Conservation (phyloP, 2,888 invertebrate species). For the Apantesis nais region DNA sequence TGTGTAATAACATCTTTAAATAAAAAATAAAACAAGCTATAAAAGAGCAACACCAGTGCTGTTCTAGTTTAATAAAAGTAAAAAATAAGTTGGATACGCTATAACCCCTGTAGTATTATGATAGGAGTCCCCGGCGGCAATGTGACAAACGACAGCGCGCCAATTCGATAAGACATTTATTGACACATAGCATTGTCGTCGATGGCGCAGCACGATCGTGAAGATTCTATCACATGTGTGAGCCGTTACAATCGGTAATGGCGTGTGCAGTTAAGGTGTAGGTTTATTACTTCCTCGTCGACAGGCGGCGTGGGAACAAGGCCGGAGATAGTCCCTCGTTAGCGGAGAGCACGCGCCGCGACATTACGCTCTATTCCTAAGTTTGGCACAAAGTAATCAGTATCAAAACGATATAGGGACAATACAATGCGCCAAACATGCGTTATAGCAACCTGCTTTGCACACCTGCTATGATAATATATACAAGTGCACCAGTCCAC, state of each 20-base stretch:
- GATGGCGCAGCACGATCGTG: conserved; percentile 58
- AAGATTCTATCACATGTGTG: conserved; percentile 75
- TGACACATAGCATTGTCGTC: conserved; percentile 61
- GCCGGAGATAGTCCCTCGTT: conserved; percentile 82
- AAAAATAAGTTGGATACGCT: conserved; percentile 32
- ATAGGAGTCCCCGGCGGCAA: conserved; percentile 46
- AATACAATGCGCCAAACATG: conserved; percentile 44
- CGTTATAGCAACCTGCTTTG: conserved; percentile 41
- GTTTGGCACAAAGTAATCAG: conserved; percentile 5
- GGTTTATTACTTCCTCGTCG: conserved; percentile 82
- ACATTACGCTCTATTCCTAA: conserved; percentile 28
- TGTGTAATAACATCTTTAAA: neutral
- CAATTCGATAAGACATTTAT: conserved; percentile 78
- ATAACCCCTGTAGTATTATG: conserved; percentile 45
- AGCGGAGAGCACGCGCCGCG: conserved; percentile 71
- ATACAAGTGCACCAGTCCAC: conserved; percentile 33
- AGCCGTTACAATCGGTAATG: conserved; percentile 83
- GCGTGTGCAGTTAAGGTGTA: conserved; percentile 82
- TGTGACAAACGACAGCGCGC: conserved; percentile 57
- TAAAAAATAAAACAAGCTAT: no score
- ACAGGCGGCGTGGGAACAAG: conserved; percentile 75
- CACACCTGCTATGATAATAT: conserved; percentile 52
- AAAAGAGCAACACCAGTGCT: neutral
- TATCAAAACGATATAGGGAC: conserved; percentile 41
- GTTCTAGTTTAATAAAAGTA: conserved; percentile 29